Percentiles rank a stretch among this genome's conserved stretches.
These are phyloP conservation scores for Ranitomeya imitator DNA, from an alignment of 2,113 vertebrate species.

Conservation along the genomic window DNA sequence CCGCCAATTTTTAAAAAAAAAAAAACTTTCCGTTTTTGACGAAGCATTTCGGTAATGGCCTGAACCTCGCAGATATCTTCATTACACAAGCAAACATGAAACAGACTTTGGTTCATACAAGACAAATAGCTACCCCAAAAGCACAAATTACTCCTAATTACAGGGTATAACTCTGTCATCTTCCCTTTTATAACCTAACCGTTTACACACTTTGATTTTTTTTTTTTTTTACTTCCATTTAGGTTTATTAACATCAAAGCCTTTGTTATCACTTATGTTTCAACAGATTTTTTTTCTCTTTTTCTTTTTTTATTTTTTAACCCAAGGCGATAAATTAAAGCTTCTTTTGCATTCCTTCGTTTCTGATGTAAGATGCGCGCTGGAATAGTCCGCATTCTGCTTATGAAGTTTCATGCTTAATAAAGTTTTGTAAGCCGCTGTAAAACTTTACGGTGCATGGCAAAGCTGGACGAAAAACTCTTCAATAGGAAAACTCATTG, in stretches of 20 bases:
- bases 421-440: slow-evolving; percentile 67
- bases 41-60: background rate
- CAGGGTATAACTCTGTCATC: slow-evolving; percentile 75
- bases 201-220: slow-evolving; percentile 78
- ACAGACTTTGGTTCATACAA: slow-evolving; percentile 72
- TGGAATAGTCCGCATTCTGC: slow-evolving; percentile 67
- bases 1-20: background rate
- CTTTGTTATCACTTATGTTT: slow-evolving; percentile 77
- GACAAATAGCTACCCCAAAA: slow-evolving; percentile 75
- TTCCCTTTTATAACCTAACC: slow-evolving; percentile 75
- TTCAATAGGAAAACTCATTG: slow-evolving; percentile 20
- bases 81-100: slow-evolving; percentile 69
- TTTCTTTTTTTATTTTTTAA: slow-evolving; percentile 62
- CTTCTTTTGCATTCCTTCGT: slow-evolving; percentile 70
- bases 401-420: slow-evolving; percentile 68
- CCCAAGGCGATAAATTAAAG: slow-evolving; percentile 73
- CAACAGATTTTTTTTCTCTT: slow-evolving; percentile 67
- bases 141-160: slow-evolving; percentile 81
- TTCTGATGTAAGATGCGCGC: slow-evolving; percentile 62
- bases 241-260: slow-evolving; percentile 83
- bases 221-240: slow-evolving; percentile 76
- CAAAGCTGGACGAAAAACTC: slow-evolving; percentile 63
- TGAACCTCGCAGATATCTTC: slow-evolving; percentile 58
- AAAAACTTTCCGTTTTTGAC: background rate
- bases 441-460: slow-evolving; percentile 68